Conservation (phyloP, 2,113 vertebrate genomes). For the Erpornis zantholeuca region DNA sequence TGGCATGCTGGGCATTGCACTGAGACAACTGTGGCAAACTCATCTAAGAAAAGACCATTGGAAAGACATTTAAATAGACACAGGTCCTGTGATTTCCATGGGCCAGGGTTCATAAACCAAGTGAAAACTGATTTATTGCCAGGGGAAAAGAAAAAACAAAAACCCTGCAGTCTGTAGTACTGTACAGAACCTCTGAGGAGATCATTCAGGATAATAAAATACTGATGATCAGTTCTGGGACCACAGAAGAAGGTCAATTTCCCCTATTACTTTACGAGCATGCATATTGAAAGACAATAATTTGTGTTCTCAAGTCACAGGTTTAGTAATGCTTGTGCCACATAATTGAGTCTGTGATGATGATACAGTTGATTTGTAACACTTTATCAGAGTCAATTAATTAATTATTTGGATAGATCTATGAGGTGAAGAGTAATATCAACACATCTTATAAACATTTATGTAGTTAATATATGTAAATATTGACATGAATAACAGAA, state of each 20-base stretch:
- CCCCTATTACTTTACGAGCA: not conserved
- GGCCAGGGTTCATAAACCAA: not conserved
- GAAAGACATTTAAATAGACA: not conserved
- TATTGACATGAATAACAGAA: not conserved
- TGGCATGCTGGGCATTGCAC: not conserved
- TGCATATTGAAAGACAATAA: not conserved
- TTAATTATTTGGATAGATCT: not conserved
- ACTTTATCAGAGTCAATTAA: not conserved
- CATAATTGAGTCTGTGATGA: not conserved
- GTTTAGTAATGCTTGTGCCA: not conserved
- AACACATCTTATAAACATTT: not conserved
- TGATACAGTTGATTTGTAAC: not conserved
- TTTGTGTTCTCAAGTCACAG: not conserved
- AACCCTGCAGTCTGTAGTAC: rapidly evolving
- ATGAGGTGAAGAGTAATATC: not conserved
- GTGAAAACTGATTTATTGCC: not conserved
- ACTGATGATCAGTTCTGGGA: not conserved
- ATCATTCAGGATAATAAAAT: not conserved
- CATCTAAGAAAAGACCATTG: not conserved
- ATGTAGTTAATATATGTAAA: not conserved
- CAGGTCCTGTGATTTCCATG: not conserved
- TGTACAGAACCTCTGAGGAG: not conserved
- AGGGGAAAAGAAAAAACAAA: not conserved
- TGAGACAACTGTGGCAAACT: not conserved
- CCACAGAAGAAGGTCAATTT: not conserved